Conservation (phyloP, 2,888 invertebrate genomes). For the Limulus polyphemus region DNA sequence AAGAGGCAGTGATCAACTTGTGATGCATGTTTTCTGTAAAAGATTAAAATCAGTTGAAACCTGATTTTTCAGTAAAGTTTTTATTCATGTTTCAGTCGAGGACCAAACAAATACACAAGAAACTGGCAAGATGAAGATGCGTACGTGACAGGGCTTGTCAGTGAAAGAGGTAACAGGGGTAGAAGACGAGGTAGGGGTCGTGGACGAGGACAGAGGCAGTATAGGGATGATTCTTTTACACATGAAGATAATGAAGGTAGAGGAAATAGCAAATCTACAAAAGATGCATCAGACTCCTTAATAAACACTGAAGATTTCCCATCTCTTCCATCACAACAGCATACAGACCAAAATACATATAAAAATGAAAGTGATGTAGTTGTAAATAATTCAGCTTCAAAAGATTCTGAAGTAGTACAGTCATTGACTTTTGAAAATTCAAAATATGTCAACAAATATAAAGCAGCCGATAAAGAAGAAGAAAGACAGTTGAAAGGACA, state of each 20-base stretch:
- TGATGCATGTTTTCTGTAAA: no score
- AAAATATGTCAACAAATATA: conserved; percentile 4
- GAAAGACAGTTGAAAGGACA: conserved; percentile 2
- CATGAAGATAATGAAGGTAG: no score
- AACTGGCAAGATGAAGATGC: conserved; percentile 90
- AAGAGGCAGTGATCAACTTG: no score
- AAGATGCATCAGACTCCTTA: background rate
- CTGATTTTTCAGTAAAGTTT: background rate
- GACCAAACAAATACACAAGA: conserved; percentile 79
- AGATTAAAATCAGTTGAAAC: no score
- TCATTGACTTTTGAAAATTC: conserved; percentile 25
- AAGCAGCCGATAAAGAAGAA: no score
- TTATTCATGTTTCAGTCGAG: conserved; percentile 47
- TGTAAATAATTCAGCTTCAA: background rate
- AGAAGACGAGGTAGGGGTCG: background rate
- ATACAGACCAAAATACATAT: background rate
- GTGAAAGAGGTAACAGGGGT: background rate
- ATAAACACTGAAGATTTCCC: conserved; percentile 2
- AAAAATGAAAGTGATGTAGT: background rate
- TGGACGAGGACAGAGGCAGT: background rate
- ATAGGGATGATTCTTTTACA: no score
- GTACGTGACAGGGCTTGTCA: conserved; percentile 40
- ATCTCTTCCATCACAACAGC: background rate
- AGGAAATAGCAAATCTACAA: no score
- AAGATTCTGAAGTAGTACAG: conserved; percentile 9